Evolutionary conservation across 1,140 invertebrate genomes (phyloP).

Genomic region (Bombus picipes): DNA sequence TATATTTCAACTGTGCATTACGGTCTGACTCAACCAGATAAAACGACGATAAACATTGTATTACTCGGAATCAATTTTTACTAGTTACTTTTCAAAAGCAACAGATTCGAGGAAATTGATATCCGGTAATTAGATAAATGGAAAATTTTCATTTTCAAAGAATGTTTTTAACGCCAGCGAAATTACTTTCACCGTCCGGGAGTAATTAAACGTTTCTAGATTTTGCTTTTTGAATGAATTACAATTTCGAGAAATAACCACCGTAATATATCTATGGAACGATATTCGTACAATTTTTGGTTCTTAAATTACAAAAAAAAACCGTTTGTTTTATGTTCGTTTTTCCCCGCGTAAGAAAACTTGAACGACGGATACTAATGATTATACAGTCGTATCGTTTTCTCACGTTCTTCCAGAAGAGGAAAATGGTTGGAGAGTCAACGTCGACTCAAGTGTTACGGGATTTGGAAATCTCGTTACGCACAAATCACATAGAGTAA

Average conservation of each 20-base stretch:
- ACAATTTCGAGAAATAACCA: neutral
- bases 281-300: conserved; percentile 1
- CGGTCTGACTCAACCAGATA: too few species aligned
- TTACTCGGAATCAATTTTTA: neutral
- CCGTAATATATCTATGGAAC: neutral
- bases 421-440: conserved; percentile 98
- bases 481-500: conserved; percentile 99
- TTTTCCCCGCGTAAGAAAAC: conserved; percentile 15
- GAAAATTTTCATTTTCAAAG: neutral
- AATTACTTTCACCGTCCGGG: too few species aligned
- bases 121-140: neutral
- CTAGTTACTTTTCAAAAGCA: too few species aligned
- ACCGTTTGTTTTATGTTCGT: conserved; percentile 50
- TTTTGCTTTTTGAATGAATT: too few species aligned
- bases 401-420: conserved; percentile 91
- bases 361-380: conserved; percentile 73
- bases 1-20: too few species aligned
- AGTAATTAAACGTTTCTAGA: too few species aligned
- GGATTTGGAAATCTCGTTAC: conserved; percentile 98
- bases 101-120: neutral
- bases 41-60: neutral
- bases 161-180: too few species aligned
- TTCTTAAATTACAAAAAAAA: conserved; percentile 27
- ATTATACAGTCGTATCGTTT: conserved; percentile 81
- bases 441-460: conserved; percentile 98